Base-by-base conservation (phyloP, 2,888 invertebrate genomes). In the Euphydryas editha region DNA sequence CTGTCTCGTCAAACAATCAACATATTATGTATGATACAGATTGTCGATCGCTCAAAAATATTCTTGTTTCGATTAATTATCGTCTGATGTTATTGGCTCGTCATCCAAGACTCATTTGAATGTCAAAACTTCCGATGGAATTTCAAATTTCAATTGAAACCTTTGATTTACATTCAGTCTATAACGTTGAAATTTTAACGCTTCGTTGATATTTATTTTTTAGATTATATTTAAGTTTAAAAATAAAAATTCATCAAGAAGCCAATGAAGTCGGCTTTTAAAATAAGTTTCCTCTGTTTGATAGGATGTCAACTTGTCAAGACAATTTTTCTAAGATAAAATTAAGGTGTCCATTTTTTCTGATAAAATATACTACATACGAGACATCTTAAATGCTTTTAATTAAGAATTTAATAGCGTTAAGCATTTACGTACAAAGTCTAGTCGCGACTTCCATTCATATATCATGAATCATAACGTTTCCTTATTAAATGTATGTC, bases 1-100 rank as follows among this genome's bases (percentile, higher is more conserved):
- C 80, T 75, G 77, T 78, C 79, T 76, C 73, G 74, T 70, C 73
- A 73, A 67, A 65, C 70, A 74, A 73, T 73, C 68, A 71, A 71
- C 65, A 61, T 47, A 59, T 70, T 54, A 24, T 51, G 62, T 54
- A 24, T 51, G 62, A 65, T 64, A 63, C 56, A 62, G 58, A 59
- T 59, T 67, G 68, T 62, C 56, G 57, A 58, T 59, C 57, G 51
- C 56, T 62, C 65, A 67, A 65, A 69, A 64, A 58, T 66, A 58
- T 17, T 54, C 24, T 54, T 15, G 42, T 17, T 57, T 21, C 49
- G 17, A 24, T 54, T 8, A 54, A 54, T 36, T 36, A 36, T 36
- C 21, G 54, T 54, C n/a, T 36, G 54, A 54, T 17, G 36, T 36
- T 36, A 36, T 36, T 36, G 54, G 10, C 18, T 54, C 8, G 15